Base-by-base conservation (phyloP, 2,113 vertebrate genomes). In the Mionectes macconnelli region DNA sequence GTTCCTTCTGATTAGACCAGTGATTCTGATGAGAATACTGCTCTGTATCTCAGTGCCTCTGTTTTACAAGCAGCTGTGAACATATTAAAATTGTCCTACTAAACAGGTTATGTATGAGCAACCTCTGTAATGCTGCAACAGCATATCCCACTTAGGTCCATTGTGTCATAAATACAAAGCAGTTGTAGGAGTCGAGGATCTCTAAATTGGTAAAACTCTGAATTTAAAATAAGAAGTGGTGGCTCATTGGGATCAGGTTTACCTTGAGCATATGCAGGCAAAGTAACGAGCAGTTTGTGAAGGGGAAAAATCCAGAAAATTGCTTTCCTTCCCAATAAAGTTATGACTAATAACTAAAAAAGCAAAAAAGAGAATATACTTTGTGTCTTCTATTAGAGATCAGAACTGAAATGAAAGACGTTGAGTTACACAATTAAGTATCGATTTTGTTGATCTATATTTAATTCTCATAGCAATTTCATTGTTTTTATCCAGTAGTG, bases 361-460 rank as follows among this genome's bases (percentile, higher is more conserved):
- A 96, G 94, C 69, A 30, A 94, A 96, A 63, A 97, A 90, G 81
- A 59, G 95, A 97, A 90, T 78, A 88, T 96, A 89, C 40, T 94
- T 93, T 92, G 84, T 82, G 89, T 94, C 96, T 98, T 89, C 94
- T 93, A 70, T 97, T 97, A 96, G 90, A 97, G 90, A 97, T 97
- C 95, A 92, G 78, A 84, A 90, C 89, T 97, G 89, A 97, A 98
- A 97, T 95, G 94, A 94, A 98, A 96, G 94, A 95, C 91, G 93
- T 97, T 45, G 96, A 94, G 94, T 98, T 97, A 96, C 63, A 97
- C 97, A 98, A 98, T 98, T 98, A 98, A 96, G 85, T 98, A 98
- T 98, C 96, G 98, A 98, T 98, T 98, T 98, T 97, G 88, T 97
- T 97, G 97, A 97, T 97, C 97, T 97, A 96, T 96, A 94, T 97